Percentiles rank a stretch among this genome's conserved stretches.
Conservation (phyloP, 2,113 vertebrate species). For the Illadopsis cleaveri region DNA sequence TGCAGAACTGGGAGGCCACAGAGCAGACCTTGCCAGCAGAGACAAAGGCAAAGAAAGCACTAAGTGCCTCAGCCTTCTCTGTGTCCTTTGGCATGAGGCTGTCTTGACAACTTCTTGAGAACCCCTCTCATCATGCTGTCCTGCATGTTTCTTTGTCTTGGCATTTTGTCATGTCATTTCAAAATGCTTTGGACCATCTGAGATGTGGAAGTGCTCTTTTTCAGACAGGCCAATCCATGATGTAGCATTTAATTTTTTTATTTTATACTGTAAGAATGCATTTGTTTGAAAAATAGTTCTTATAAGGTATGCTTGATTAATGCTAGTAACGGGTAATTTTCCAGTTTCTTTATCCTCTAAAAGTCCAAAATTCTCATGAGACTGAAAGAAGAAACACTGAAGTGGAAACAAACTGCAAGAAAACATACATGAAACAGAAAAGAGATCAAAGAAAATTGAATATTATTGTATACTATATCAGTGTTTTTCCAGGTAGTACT, state of each 20-base stretch:
- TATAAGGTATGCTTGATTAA: neutral
- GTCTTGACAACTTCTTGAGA: neutral
- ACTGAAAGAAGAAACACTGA: neutral
- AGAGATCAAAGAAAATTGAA: neutral
- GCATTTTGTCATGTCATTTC: neutral
- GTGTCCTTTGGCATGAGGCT: neutral
- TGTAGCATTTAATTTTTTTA: neutral
- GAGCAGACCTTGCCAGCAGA: neutral
- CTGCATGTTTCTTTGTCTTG: neutral
- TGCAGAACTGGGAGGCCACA: neutral
- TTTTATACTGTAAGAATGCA: neutral
- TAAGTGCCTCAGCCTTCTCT: neutral
- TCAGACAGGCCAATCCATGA: neutral
- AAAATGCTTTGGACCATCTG: neutral
- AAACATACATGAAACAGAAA: neutral
- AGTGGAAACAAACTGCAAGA: neutral
- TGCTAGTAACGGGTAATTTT: neutral
- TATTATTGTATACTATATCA: neutral
- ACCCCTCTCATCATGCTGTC: rapidly evolving
- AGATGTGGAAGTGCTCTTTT: neutral
- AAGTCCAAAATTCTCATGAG: neutral
- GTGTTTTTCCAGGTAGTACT: neutral
- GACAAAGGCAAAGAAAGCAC: neutral
- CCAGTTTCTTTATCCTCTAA: neutral
- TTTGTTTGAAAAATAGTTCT: neutral